Percentiles rank a stretch among this genome's conserved stretches.
Evolutionary conservation across 2,888 invertebrate species (phyloP).

Genomic region (Polymixis flavicincta): DNA sequence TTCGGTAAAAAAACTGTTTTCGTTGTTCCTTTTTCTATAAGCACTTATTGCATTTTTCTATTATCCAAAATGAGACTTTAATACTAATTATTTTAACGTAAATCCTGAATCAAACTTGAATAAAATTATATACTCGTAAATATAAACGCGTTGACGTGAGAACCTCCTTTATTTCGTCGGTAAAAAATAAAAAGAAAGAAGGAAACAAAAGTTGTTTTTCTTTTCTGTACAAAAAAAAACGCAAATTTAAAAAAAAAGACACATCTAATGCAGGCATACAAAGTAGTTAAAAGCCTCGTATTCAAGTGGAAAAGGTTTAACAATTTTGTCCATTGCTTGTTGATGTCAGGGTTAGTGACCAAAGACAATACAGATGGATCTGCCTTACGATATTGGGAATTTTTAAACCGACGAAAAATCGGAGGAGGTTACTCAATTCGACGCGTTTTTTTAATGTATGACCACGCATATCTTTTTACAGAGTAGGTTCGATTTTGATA

Average conservation of each 20-base stretch:
- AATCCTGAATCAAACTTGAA: background rate
- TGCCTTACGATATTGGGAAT: too few relatives aligned
- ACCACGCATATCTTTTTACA: too few relatives aligned
- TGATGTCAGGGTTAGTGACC: background rate
- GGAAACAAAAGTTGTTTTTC: background rate
- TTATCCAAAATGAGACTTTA: too few relatives aligned
- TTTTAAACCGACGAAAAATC: too few relatives aligned
- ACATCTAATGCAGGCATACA: background rate
- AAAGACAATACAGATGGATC: too few relatives aligned
- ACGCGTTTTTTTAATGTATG: too few relatives aligned
- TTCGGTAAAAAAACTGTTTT: too few relatives aligned
- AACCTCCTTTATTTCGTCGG: background rate
- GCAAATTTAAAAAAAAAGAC: background rate
- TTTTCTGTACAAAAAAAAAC: background rate
- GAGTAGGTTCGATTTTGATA: too few relatives aligned
- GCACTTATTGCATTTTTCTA: too few relatives aligned
- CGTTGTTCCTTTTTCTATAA: too few relatives aligned
- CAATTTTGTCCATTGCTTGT: background rate
- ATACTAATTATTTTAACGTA: too few relatives aligned
- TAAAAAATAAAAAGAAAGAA: background rate
- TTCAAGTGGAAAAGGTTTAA: background rate
- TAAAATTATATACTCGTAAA: background rate
- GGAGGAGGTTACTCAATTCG: too few relatives aligned
- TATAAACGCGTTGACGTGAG: background rate
- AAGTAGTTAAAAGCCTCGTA: background rate